Evolutionary conservation across 2,888 invertebrate genomes (phyloP), one percentile per base, ranked within the genome.

Genomic region (Strigamia transsilvanica): DNA sequence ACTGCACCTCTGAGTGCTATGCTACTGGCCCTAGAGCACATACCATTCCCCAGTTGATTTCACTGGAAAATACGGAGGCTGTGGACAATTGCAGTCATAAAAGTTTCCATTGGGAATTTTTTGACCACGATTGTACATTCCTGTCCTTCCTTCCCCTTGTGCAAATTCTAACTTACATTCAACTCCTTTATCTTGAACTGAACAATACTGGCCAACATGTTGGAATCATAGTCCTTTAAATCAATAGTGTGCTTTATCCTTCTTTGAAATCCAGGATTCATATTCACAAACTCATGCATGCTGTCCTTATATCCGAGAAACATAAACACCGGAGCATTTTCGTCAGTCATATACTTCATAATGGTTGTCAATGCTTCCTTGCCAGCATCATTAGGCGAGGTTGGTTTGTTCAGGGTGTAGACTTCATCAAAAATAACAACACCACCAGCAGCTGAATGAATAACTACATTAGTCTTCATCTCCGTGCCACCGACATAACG

Each of bases 211-310:
- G 80, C 80, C 46, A 80, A 80, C 80, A 21, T 15, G 2, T 3
- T 6, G 3, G 41, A 23, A 18, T 38, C 23, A 21, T 80, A 80
- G 42, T 80, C 80, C n/a, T 41, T 41, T 41, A 80, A 38, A 13
- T 80, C 80, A 46, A 80, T 42, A 12, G 46, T 46, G 21, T 80
- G 41, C 18, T 42, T 80, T 5, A 80, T 56, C n/a, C 80, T 2
- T 32, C 80, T 27, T 18, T 80, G 80, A n/a, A 80, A 80, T 10
- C 80, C 80, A 27, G 80, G 80, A 27, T 80, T 80, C 80, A 80
- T 80, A n/a, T 80, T 51, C 10, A 80, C 80, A 21, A 80, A 80
- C 12, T 51, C 51, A 15, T 23, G 46, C 80, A 80, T 80, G 13
- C 27, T 21, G 32, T 27, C 27, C 15, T 61, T 80, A 32, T 80